Percentiles rank a stretch among this genome's conserved stretches.
These are phyloP conservation scores for Polydrusus pterygomalis DNA, from an alignment of 2,888 invertebrate species.

Conservation along the genomic window DNA sequence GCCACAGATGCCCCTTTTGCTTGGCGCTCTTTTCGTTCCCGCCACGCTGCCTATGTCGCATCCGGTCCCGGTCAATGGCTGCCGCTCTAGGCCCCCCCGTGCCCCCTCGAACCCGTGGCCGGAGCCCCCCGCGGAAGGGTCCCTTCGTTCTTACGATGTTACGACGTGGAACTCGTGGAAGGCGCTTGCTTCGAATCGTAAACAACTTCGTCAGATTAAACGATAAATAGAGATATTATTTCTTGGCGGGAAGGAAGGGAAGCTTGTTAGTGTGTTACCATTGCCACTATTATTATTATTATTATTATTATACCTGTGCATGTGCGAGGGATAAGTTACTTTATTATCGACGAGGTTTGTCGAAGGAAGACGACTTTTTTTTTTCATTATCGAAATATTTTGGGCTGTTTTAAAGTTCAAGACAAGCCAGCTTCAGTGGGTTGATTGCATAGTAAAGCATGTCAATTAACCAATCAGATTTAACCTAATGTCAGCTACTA, in stretches of 20 bases:
- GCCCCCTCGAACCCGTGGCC: conserved; percentile 27
- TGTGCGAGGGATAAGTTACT: neutral
- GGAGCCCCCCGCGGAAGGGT: conserved; percentile 39
- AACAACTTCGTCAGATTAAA: conserved; percentile 40
- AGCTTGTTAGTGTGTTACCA: conserved; percentile 11
- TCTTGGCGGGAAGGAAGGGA: conserved; percentile 17
- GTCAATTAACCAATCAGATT: too few species aligned
- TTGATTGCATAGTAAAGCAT: too few species aligned
- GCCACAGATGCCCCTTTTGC: conserved; percentile 11
- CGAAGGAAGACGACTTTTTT: too few species aligned
- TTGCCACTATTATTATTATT: too few species aligned
- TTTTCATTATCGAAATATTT: too few species aligned
- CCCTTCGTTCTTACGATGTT: conserved; percentile 40
- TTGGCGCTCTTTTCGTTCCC: conserved; percentile 47
- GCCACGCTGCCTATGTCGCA: conserved; percentile 59
- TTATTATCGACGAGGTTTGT: neutral
- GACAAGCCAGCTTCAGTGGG: too few species aligned
- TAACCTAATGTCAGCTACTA: too few species aligned
- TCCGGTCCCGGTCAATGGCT: conserved; percentile 67
- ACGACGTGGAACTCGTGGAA: conserved; percentile 35
- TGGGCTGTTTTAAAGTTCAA: too few species aligned
- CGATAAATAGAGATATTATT: conserved; percentile 27
- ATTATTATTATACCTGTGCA: conserved; percentile 16
- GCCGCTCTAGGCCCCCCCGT: conserved; percentile 53
- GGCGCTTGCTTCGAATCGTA: conserved; percentile 36